A percentile compares a stretch with the other conserved stretches of the same genome.
These are phyloP conservation scores for Pteropus rufus DNA, from an alignment of 2,797 vertebrate species.

Conservation along the genomic window DNA sequence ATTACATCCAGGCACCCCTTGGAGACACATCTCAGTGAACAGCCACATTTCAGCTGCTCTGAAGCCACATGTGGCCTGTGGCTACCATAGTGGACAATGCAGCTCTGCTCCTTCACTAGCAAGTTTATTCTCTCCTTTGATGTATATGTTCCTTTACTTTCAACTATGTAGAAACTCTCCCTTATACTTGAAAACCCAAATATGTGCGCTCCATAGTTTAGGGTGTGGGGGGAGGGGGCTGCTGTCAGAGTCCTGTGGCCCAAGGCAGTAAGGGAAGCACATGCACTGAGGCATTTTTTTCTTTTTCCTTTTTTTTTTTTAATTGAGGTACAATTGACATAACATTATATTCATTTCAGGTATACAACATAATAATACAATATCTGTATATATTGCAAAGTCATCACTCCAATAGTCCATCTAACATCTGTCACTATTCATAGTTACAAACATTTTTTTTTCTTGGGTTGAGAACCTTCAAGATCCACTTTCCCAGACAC, in stretches of 20 bases:
- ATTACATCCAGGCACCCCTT: not conserved
- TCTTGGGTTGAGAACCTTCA: not conserved
- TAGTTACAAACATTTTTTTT: not conserved
- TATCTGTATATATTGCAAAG: not conserved
- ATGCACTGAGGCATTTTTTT: not conserved
- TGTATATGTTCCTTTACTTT: not conserved
- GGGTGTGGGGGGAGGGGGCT: not conserved
- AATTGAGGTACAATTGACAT: not conserved
- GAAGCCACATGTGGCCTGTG: not conserved
- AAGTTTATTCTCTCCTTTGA: not conserved
- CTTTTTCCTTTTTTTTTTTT: not conserved
- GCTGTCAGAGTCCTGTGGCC: not conserved
- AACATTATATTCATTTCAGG: not conserved
- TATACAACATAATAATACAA: not conserved
- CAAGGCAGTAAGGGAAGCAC: not conserved
- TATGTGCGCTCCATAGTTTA: not conserved
- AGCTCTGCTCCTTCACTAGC: not conserved
- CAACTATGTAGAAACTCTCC: not conserved
- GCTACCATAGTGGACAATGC: not conserved
- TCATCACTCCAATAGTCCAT: not conserved
- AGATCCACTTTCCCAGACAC: not conserved
- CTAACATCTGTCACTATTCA: not conserved
- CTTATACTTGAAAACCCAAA: not conserved
- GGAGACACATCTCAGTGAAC: not conserved
- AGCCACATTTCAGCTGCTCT: not conserved